phyloP scores from a whole-genome alignment of 1,140 invertebrate genomes.

The Drosophila nasuta region DNA sequence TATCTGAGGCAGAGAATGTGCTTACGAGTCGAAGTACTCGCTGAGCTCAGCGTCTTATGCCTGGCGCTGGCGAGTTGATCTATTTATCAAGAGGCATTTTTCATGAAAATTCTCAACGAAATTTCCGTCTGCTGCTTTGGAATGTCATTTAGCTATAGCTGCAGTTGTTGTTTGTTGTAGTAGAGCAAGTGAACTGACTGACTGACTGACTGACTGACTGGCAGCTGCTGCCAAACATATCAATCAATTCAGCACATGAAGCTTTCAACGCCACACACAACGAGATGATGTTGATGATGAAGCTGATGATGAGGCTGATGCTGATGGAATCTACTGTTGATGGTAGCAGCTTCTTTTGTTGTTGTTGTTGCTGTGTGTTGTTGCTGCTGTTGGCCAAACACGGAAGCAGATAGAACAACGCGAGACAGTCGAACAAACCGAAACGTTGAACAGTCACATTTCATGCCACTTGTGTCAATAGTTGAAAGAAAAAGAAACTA shows the following conservation, averaged over 20 bases:
- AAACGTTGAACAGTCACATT: slow-evolving; percentile 46
- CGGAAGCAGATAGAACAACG: slow-evolving; percentile 56
- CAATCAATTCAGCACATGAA: slow-evolving; percentile 48
- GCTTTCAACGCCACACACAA: slow-evolving; percentile 50
- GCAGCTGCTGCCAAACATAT: slow-evolving; percentile 71
- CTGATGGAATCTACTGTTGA: slow-evolving; percentile 30
- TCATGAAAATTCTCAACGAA: not conserved
- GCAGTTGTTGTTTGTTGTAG: slow-evolving; percentile 44
- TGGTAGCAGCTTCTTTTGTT: slow-evolving; percentile 30
- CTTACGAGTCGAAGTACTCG: not conserved
- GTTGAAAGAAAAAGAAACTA: slow-evolving; percentile 32
- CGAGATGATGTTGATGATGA: slow-evolving; percentile 39
- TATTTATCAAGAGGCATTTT: slow-evolving; percentile 12
- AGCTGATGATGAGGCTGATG: slow-evolving; percentile 14
- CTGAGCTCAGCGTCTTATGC: slow-evolving; percentile 1
- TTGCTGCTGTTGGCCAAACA: slow-evolving; percentile 52
- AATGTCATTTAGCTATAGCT: slow-evolving; percentile 3
- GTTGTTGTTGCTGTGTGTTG: slow-evolving; percentile 9
- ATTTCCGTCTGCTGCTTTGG: not conserved
- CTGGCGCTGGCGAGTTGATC: not conserved
- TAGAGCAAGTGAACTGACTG: not conserved
- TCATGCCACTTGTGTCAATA: slow-evolving; percentile 75
- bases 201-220: slow-evolving; percentile 30
- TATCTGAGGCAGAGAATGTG: not conserved
- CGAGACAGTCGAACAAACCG: slow-evolving; percentile 1